Percentiles rank a stretch among this genome's conserved stretches.
Evolutionary conservation across 1,140 invertebrate species (phyloP).

Genomic region (Cyphomyrmex costatus): DNA sequence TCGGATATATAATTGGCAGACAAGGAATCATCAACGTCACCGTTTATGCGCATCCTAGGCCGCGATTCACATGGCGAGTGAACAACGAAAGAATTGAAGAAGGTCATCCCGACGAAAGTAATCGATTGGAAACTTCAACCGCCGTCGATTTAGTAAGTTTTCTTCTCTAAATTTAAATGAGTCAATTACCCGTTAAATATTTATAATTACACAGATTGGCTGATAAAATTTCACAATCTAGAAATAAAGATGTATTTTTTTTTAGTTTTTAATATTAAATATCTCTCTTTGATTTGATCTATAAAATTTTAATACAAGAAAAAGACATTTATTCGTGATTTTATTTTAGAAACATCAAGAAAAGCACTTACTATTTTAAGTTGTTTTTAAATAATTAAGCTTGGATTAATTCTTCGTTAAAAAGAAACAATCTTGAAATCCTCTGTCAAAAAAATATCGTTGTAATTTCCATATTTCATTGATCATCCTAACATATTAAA

Average conservation of each 20-base stretch:
- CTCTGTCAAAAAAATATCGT: no score
- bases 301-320: background rate
- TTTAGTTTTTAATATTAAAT: background rate
- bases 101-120: constrained; percentile 85
- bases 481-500: background rate
- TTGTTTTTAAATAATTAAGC: background rate
- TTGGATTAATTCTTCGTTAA: background rate
- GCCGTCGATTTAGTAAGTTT: constrained; percentile 87
- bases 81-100: constrained; percentile 88
- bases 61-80: constrained; percentile 89
- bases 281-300: background rate
- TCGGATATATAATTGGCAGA: constrained; percentile 91
- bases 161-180: background rate
- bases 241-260: background rate
- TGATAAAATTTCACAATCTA: background rate
- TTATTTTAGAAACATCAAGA: background rate
- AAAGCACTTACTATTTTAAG: background rate
- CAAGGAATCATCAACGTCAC: constrained; percentile 90
- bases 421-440: background rate
- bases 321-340: background rate
- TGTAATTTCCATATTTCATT: background rate
- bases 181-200: background rate
- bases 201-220: background rate
- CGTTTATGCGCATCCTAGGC: constrained; percentile 90
- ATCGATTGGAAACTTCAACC: constrained; percentile 86